Percentiles rank a stretch among this genome's conserved stretches.
Conservation (phyloP, 2,888 invertebrate genomes). For the Hydrotaea diabolus region DNA sequence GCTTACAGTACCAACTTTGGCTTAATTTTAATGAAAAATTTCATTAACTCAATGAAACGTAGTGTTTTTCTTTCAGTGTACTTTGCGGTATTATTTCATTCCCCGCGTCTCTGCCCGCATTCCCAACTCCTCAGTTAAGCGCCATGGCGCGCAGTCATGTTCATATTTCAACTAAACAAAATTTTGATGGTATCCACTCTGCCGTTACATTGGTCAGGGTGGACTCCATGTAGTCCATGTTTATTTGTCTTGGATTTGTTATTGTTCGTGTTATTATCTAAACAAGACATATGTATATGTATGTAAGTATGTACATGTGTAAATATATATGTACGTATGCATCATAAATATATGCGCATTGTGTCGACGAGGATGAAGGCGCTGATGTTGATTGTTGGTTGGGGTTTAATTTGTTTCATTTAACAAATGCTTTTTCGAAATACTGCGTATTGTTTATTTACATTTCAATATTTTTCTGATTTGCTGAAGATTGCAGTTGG, state of each 20-base stretch:
- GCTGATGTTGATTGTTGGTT: constrained; percentile 34
- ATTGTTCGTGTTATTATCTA: constrained; percentile 38
- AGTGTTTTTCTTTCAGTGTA: no score
- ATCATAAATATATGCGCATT: neutral
- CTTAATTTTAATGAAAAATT: no score
- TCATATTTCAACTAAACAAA: constrained; percentile 39
- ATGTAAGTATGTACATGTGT: neutral
- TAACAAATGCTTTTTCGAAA: constrained; percentile 51
- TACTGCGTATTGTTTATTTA: constrained; percentile 63
- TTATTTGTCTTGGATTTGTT: constrained; percentile 36
- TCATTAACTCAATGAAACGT: neutral
- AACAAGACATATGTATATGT: neutral
- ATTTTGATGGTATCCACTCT: constrained; percentile 21
- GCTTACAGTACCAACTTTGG: no score
- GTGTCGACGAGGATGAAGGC: constrained; percentile 1
- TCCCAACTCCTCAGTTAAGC: constrained; percentile 13
- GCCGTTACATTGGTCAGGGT: neutral
- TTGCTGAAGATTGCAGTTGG: constrained; percentile 28
- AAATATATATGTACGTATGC: neutral
- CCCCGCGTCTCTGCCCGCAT: neutral
- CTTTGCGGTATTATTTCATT: neutral
- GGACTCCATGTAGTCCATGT: constrained; percentile 32
- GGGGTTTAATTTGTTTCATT: constrained; percentile 57
- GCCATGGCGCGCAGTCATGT: constrained; percentile 63
- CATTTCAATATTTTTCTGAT: constrained; percentile 46